Conservation (phyloP, 2,888 invertebrate species). For the Heliconius cydno region DNA sequence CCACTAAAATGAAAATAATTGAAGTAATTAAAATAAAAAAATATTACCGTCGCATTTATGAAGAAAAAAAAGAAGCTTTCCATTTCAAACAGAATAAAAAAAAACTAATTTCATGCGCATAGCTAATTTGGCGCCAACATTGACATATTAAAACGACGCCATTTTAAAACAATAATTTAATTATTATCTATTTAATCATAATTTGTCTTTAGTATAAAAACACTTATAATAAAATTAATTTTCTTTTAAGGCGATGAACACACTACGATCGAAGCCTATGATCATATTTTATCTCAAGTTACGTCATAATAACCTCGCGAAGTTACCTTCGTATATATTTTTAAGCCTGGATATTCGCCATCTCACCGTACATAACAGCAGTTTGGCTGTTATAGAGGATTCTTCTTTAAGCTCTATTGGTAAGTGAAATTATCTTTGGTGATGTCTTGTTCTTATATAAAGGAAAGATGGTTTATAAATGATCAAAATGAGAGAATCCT, state of each 20-base stretch:
- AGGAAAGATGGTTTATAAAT: too few species aligned
- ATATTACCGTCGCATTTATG: neutral
- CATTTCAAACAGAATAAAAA: neutral
- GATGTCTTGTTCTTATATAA: too few species aligned
- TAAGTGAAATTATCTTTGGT: constrained; percentile 64
- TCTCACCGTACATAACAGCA: constrained; percentile 94
- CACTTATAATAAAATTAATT: constrained; percentile 2
- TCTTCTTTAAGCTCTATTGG: constrained; percentile 94
- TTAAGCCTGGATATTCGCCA: constrained; percentile 94
- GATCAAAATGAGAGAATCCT: too few species aligned
- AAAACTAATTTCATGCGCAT: neutral
- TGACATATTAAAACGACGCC: neutral
- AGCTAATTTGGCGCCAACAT: neutral
- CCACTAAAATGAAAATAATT: neutral
- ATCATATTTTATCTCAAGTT: constrained; percentile 94
- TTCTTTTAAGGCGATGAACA: constrained; percentile 88
- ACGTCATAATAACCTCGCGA: constrained; percentile 92
- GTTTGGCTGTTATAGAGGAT: constrained; percentile 93
- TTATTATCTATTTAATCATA: neutral
- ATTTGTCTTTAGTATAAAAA: neutral
- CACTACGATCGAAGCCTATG: constrained; percentile 90
- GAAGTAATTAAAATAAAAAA: too few species aligned
- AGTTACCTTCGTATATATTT: constrained; percentile 93
- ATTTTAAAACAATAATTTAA: neutral
- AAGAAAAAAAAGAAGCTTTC: neutral